Evolutionary conservation across 2,888 invertebrate species (phyloP), one percentile per base, ranked within the genome.

Genomic region (Reticulitermes lucifugus): DNA sequence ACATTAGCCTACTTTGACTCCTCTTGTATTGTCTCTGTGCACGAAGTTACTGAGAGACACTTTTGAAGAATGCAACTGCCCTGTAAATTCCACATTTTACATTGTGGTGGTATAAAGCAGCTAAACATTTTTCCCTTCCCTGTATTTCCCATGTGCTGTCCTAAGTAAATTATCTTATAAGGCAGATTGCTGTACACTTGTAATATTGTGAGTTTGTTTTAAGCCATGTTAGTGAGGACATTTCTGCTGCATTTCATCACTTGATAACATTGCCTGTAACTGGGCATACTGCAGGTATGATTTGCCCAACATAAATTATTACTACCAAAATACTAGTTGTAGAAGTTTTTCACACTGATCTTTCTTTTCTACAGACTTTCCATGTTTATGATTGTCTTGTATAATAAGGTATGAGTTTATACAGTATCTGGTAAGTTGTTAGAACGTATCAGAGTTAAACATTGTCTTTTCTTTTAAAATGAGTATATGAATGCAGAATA

Each of bases 391-490:
- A 46, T 43, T 77, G 77, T 77, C 77, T 77, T 77, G 77, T 77
- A 77, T 73, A 73, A 41, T 41, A 73, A 65, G 41, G 73, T 35
- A 71, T 77, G 43, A 77, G 51, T 77, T 46, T 77, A 77, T 77
- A 77, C 77, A 77, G 77, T 77, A 77, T 70, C 25, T 59, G 70
- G 82, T 77, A 75, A 85, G 81, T 81, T 85, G 18, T 41, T 85
- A 85, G 55, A 82, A 12, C 82, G 82, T 85, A 82, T 85, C 75
- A 82, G 75, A 75, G 82, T 85, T 85, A 55, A 85, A 82, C 75
- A 73, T 55, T 75, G n/a, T 85, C 65, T 82, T 85, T 85, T 82
- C 60, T 75, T 51, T 82, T 81, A 65, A 81, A 60, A 85, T 22
- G 60, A 79, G 10, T 22, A 79, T 65, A 41, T 84, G 35, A 84